These are phyloP conservation scores for Sipha maydis DNA, from an alignment of 2,888 invertebrate species.

Conservation along the genomic window DNA sequence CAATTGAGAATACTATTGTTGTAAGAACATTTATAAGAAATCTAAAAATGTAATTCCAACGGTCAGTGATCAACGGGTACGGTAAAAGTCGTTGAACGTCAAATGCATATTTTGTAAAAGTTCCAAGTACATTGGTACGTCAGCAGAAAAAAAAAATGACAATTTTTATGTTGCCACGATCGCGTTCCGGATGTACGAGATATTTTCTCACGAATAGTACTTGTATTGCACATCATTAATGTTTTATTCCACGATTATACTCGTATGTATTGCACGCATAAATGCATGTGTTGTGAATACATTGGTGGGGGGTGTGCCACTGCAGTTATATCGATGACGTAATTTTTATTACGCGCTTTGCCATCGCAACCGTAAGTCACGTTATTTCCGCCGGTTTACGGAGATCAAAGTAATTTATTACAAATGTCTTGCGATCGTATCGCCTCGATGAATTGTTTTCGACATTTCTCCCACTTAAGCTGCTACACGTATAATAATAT, in stretches of 20 bases:
- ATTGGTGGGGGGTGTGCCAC: not conserved
- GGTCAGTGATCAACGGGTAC: too few species aligned
- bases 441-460: constrained; percentile 21
- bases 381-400: constrained; percentile 43
- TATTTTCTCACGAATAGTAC: not conserved
- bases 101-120: too few species aligned
- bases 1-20: too few species aligned
- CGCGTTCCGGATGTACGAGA: not conserved
- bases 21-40: too few species aligned
- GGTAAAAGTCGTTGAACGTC: too few species aligned
- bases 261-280: not conserved
- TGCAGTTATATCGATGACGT: not conserved
- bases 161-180: not conserved
- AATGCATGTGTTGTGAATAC: not conserved
- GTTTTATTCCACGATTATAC: not conserved
- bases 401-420: constrained; percentile 31
- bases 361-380: not conserved
- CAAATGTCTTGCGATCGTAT: constrained; percentile 16
- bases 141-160: not conserved
- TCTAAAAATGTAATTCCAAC: too few species aligned
- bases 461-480: not conserved
- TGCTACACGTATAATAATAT: not conserved
- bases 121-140: too few species aligned
- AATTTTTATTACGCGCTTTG: constrained; percentile 1
- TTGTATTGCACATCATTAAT: not conserved